Percentiles rank a stretch among this genome's conserved stretches.
Evolutionary conservation across 1,140 invertebrate species (phyloP).

Genomic region (Ips typographus): DNA sequence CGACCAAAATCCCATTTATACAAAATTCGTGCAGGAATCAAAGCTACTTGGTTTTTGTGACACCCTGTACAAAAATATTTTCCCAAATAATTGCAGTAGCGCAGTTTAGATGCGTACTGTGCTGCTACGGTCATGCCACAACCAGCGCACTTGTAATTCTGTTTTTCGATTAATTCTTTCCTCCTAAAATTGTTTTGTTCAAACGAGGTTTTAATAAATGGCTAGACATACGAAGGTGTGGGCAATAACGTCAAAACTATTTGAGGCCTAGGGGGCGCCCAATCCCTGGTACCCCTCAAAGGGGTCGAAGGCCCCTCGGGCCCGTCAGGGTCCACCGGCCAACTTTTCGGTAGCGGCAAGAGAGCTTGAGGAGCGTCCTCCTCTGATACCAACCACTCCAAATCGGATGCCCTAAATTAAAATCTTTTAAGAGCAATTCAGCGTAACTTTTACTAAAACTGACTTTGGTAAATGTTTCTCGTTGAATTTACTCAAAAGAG

Average conservation of each 20-base stretch:
- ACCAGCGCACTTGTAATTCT: slow-evolving; percentile 82
- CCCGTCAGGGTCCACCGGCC: slow-evolving; percentile 64
- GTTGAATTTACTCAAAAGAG: slow-evolving; percentile 73
- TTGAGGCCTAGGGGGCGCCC: slow-evolving; percentile 84
- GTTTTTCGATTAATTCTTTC: slow-evolving; percentile 67
- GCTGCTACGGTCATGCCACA: slow-evolving; percentile 79
- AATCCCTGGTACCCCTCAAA: slow-evolving; percentile 74
- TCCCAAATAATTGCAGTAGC: slow-evolving; percentile 85
- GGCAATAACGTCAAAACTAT: slow-evolving; percentile 82
- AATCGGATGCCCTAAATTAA: slow-evolving; percentile 65
- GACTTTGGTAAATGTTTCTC: slow-evolving; percentile 70
- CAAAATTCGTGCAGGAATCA: slow-evolving; percentile 78
- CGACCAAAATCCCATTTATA: slow-evolving; percentile 72
- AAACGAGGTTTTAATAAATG: too few relatives aligned
- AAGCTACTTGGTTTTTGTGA: slow-evolving; percentile 73
- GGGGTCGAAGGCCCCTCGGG: slow-evolving; percentile 55
- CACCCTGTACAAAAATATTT: slow-evolving; percentile 89
- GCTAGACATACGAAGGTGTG: slow-evolving; percentile 61
- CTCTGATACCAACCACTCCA: slow-evolving; percentile 83
- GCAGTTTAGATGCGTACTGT: slow-evolving; percentile 69
- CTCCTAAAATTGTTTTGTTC: slow-evolving; percentile 56
- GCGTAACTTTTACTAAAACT: not conserved
- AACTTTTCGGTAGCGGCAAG: slow-evolving; percentile 73
- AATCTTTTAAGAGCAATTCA: not conserved
- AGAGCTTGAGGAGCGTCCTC: slow-evolving; percentile 76